Evolutionary conservation across 2,797 vertebrate species (phyloP), one percentile per base, ranked within the genome.

Genomic region (Benthosema pterotum): DNA sequence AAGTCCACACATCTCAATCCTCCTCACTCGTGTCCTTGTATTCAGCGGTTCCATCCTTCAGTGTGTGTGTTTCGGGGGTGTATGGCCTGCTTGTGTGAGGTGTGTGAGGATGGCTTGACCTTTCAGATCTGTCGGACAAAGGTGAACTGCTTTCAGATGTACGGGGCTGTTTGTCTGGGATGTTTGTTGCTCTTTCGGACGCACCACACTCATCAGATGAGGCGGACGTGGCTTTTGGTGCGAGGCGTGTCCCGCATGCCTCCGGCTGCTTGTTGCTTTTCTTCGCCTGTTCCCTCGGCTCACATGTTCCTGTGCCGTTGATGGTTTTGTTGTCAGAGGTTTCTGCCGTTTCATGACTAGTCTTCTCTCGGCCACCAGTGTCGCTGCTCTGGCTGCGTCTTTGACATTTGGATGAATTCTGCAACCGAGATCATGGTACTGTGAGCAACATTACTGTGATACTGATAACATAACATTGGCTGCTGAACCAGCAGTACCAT

Each of bases 341-440:
- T 15, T 16, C 7, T 46, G 14, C 56, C 17, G 22, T 18, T 65
- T 45, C 17, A 32, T 56, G n/a, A n/a, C n/a, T 60, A 13, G 7
- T 49, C n/a, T 65, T 72, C 19, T 76, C 49, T 7, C 52, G 52
- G 64, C 63, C 8, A 42, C 46, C 47, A 57, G 32, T 25, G 11
- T 46, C 48, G 15, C 38, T 32, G 16, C 25, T 63, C 22, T 62
- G 50, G 7, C 4, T 32, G 48, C 59, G 61, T 13, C 18, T 63
- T 80, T 71, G 63, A 42, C 52, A 28, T 15, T 15, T 17, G 48
- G 48, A 45, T 38, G 14, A 25, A 22, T 15, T 16, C 48, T 57
- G 32, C 5, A 52, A 52, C 32, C 17, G 43, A 42, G 15, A 15
- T 46, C 3, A 15, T 7, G 13, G 45, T 38, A 46, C 14, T 46